Percentiles rank a stretch among this genome's conserved stretches.
phyloP scores from a whole-genome alignment of 2,888 invertebrate genomes.

The Leptinotarsa peninsularis region DNA sequence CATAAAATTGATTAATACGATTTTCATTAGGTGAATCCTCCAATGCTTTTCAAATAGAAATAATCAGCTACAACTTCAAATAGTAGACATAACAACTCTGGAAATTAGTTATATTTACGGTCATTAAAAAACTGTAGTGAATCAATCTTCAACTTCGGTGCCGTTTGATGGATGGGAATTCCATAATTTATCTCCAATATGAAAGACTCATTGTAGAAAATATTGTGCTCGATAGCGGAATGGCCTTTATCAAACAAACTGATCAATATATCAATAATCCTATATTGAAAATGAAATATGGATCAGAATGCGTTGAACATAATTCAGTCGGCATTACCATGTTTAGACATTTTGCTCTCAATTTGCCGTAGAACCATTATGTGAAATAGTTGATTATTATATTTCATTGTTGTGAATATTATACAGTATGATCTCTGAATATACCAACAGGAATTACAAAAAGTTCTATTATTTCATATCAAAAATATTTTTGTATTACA shows the following conservation, averaged over 20 bases:
- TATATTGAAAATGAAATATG: constrained; percentile 12
- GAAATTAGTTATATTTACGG: background rate
- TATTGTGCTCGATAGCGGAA: background rate
- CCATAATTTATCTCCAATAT: constrained; percentile 12
- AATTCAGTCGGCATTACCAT: constrained; percentile 3
- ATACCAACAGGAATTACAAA: background rate
- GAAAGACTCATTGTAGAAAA: constrained; percentile 5
- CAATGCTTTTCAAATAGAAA: background rate
- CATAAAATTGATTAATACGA: too few relatives aligned
- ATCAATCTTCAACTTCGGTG: constrained; percentile 7
- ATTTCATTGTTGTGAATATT: background rate
- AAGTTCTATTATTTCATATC: too few relatives aligned
- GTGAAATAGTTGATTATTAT: background rate
- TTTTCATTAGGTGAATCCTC: too few relatives aligned
- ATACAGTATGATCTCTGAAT: background rate
- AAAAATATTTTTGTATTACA: too few relatives aligned
- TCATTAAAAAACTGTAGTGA: constrained; percentile 7
- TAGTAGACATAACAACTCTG: background rate
- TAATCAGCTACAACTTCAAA: background rate
- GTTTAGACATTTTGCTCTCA: constrained; percentile 1
- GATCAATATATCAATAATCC: constrained; percentile 17
- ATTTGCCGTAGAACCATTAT: background rate
- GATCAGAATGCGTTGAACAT: constrained; percentile 1
- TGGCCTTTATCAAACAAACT: constrained; percentile 4
- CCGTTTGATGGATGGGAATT: constrained; percentile 1